Percentiles rank a stretch among this genome's conserved stretches.
Conservation (phyloP, 2,888 invertebrate species). For the Phengaris arion region DNA sequence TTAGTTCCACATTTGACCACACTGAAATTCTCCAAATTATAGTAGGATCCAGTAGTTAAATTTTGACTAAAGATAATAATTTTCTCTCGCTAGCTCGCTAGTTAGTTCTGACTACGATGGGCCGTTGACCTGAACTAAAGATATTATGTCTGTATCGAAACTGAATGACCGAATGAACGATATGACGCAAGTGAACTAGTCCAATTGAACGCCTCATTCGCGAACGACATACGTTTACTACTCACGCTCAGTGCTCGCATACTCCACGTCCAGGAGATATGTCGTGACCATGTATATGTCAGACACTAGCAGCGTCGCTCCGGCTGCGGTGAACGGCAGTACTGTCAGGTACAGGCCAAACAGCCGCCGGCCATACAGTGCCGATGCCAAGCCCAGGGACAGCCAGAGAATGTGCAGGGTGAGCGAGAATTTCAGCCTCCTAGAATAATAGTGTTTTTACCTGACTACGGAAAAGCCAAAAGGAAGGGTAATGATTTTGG, state of each 20-base stretch:
- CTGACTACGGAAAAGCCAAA: no score
- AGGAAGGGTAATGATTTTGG: no score
- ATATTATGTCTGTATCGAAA: no score
- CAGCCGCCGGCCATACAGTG: constrained; percentile 49
- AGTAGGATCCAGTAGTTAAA: no score
- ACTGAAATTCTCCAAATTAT: no score
- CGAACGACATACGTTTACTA: neutral
- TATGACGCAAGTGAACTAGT: no score
- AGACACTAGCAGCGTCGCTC: constrained; percentile 48
- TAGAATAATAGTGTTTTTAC: constrained; percentile 36
- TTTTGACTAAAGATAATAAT: no score
- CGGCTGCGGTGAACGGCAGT: constrained; percentile 57
- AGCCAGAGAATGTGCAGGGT: constrained; percentile 58
- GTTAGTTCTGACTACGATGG: no score
- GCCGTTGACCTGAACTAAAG: no score
- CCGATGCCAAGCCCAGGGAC: constrained; percentile 48
- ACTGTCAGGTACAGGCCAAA: constrained; percentile 55
- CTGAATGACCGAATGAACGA: no score
- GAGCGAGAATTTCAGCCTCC: constrained; percentile 57
- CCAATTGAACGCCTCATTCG: neutral
- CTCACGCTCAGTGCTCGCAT: constrained; percentile 55
- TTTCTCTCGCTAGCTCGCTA: no score
- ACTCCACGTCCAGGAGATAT: constrained; percentile 52
- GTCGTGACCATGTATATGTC: constrained; percentile 50
- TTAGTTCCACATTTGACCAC: no score